Base-by-base conservation (phyloP, 1,140 invertebrate genomes). In the Ceratosolen solmsi region DNA sequence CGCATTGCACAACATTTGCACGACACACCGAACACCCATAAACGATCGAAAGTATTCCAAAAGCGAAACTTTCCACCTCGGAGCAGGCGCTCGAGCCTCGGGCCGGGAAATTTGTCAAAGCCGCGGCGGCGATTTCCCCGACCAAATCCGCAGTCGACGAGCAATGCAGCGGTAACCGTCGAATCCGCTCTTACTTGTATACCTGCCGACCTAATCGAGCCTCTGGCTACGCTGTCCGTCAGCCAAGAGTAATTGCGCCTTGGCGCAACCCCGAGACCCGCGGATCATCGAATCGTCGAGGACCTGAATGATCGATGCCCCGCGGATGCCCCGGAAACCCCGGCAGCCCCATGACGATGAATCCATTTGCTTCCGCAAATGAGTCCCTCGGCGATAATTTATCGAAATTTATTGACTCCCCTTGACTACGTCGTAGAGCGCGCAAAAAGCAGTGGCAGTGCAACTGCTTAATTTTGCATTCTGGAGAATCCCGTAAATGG, bases 361-460 rank as follows among this genome's bases (percentile, higher is more conserved):
- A 73, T 80, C 71, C 79, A 33, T 73, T 63, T 36, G 49, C 20
- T 20, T 41, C 27, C 70, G 71, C 54, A 30, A 80, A 80, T 68
- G 58, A 75, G 9, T 81, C 79, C 79, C 79, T 41, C 38, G 79
- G 51, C 79, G 72, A 75, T 81, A 81, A 81, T 75, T 81, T 56
- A 81, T 75, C 79, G 33, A 54, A 68, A 75, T 81, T 75, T 81
- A 75, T 74, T 46, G 78, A 75, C 71, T 68, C 72, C 38, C 72
- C 75, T 79, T 70, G 22, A 33, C 51, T 70, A 54, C 38, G 46
- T 25, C 3, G 22, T 13, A 17, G 22, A 36, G 22, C n/a, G 27
- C 17, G 41, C 41, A 30, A 49, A 49, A 63, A 25, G 27, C 60
- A 54, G 54, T 38, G 46, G 51, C n/a, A 27, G 22, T 15, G 25